Base-by-base conservation (phyloP, 1,140 invertebrate genomes). In the Leptinotarsa defecta region DNA sequence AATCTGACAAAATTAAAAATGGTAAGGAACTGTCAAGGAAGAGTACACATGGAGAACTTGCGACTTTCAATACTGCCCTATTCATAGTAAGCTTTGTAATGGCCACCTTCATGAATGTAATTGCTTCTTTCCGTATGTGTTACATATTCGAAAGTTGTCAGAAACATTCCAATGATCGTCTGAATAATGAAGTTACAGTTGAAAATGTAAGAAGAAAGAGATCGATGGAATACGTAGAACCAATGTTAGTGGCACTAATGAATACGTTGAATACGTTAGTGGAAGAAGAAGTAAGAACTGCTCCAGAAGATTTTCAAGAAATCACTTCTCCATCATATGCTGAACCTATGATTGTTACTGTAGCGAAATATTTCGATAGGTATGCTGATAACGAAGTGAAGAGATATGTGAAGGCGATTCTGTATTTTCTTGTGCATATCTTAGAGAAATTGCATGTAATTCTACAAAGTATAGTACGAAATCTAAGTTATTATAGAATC, bases 291-390 rank as follows among this genome's bases (percentile, higher is more conserved):
- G 13, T 71, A 13, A 52, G 22, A 17, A n/a, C 34, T n/a, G 22
- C 20, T 24, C 20, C 49, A 4, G 11, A 57, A 2, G 8, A 71
- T 27, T 19, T 71, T 20, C 52, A 71, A 52, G 20, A 52, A 57
- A 71, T 27, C 6, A 2, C 48, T 20, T 20, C n/a, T 20, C 49
- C 69, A 48, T n/a, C 43, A 8, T 68, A 43, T 13, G 43, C 13
- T 49, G 67, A 68, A 43, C 19, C 43, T 19, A 13, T 61, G 3
- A 8, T 71, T 4, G 48, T 71, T 5, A 57, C 69, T 57, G 11
- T 71, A 6, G 34, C 69, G n/a, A 71, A 71, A 61, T 71, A 71
- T 57, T 71, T 71, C 24, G 52, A 71, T 57, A 71, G 24, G 20
- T 71, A 71, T 52, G 69, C 69, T 57, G 69, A 71, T 57, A 27